Evolutionary conservation across 2,113 vertebrate species (phyloP).

Genomic region (Bufo bufo): DNA sequence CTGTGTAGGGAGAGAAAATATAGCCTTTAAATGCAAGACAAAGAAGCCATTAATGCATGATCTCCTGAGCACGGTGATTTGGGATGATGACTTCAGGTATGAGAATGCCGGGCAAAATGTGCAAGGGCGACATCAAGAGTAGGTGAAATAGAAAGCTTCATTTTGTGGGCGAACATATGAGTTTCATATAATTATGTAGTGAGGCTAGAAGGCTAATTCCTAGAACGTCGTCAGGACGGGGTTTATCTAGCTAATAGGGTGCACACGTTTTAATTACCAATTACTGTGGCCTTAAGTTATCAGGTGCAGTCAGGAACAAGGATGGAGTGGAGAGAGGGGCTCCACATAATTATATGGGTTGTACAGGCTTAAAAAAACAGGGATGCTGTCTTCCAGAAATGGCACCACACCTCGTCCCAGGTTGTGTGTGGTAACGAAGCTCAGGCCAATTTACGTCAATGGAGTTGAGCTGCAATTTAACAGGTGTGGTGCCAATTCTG

Average conservation of each 20-base stretch:
- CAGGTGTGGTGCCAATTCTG: neutral
- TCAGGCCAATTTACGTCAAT: neutral
- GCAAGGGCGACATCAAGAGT: neutral
- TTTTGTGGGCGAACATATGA: neutral
- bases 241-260: neutral
- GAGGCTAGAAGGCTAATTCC: neutral
- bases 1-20: neutral
- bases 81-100: neutral
- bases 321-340: neutral
- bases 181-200: neutral
- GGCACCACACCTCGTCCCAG: too few species aligned
- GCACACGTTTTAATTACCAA: neutral
- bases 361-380: neutral
- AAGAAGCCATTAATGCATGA: conserved; percentile 24
- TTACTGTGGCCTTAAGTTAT: neutral
- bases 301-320: neutral
- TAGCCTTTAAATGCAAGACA: conserved; percentile 14
- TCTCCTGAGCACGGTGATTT: neutral
- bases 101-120: neutral
- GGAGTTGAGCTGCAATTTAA: neutral
- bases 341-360: neutral
- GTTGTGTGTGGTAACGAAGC: neutral
- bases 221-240: neutral
- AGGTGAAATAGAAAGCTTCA: neutral
- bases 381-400: neutral